Evolutionary conservation across 2,888 invertebrate genomes (phyloP).

Genomic region (Mythimna impura): DNA sequence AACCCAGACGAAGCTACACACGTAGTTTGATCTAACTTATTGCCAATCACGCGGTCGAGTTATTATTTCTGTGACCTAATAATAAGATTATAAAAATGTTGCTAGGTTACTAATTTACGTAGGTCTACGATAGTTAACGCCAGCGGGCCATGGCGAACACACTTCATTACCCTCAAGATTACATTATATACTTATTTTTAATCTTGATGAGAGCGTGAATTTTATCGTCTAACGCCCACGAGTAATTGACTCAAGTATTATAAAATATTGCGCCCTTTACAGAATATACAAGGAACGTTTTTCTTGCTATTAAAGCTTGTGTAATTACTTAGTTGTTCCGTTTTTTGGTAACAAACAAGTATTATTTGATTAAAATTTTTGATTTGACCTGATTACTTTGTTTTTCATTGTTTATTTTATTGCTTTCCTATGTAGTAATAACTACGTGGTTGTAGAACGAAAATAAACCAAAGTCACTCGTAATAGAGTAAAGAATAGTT

Average conservation of each 20-base stretch:
- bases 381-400: not conserved
- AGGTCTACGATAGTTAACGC: conserved; percentile 13
- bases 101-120: conserved; percentile 2
- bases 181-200: conserved; percentile 49
- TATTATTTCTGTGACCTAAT: conserved; percentile 11
- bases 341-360: not conserved
- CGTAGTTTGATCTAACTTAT: not conserved
- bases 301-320: conserved; percentile 16
- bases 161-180: conserved; percentile 48
- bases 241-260: conserved; percentile 19
- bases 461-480: not conserved
- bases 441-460: not conserved
- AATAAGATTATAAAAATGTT: conserved; percentile 22
- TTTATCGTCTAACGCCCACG: conserved; percentile 34
- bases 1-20: too few species aligned
- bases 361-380: conserved; percentile 9
- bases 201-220: conserved; percentile 38
- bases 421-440: not conserved
- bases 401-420: not conserved
- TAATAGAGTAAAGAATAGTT: not conserved
- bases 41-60: not conserved
- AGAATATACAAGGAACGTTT: conserved; percentile 6
- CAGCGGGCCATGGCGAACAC: conserved; percentile 31
- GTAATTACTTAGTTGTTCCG: conserved; percentile 23
- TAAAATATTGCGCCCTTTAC: conserved; percentile 37